Base-by-base conservation (phyloP, 2,888 invertebrate species). In the Aplocera efformata region DNA sequence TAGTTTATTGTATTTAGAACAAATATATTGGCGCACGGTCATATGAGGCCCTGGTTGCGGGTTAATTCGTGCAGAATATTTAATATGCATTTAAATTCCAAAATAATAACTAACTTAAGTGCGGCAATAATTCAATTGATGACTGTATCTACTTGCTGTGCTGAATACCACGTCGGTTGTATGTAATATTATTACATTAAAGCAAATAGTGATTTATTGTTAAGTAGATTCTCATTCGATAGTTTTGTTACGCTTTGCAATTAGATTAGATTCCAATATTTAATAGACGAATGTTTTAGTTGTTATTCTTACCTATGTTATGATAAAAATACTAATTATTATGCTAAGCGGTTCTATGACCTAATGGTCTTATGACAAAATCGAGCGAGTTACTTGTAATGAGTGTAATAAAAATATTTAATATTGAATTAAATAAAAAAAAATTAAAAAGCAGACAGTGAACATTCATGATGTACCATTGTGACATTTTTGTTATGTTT, bases 191-290 rank as follows among this genome's bases (percentile, higher is more conserved):
- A 37, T 38, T 37, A 67, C 68, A 60, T 56, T 57, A 53, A 63
- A 65, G 66, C 67, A 75, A 72, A 74, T 79, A 81, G 83, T 83
- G 81, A 82, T 82, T 77, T 69, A 67, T 54, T 57, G 58, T 32
- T 64, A 62, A 51, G 74, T 79, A 79, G 75, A 77, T 79, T 83
- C 76, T 82, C 76, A 79, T 72, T 71, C 63, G 59, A 68, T 75
- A 76, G 70, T 69, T 75, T 72, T 66, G 72, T 78, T 79, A 79
- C 75, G 81, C 78, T 83, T 81, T 63, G 70, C 76, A 68, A 65
- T 79, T 78, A 72, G 56, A n/a, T 56, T 75, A 79, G 69, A 67
- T 67, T 72, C 67, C 68, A 67, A 70, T 77, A 74, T 72, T 68
- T 64, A 73, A 61, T 60, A 30, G 27, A 62, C 58, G 54, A 70